Conservation (phyloP, 2,797 vertebrate species). For the Myotis findleyi region DNA sequence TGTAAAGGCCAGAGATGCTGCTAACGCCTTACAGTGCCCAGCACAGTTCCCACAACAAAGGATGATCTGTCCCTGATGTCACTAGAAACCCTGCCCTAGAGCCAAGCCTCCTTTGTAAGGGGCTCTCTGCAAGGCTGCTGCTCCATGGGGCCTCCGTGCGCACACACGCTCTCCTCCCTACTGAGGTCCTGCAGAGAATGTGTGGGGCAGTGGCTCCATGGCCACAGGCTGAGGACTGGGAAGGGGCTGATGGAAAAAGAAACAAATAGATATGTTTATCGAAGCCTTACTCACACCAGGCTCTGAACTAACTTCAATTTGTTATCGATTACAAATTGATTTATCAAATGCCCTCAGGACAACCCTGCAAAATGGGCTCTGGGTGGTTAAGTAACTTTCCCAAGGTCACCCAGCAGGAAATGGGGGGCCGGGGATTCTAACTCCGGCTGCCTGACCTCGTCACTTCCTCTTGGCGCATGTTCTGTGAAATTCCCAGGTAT, state of each 20-base stretch:
- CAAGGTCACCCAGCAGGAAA: neutral
- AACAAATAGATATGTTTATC: neutral
- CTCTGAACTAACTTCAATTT: neutral
- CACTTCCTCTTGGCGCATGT: neutral
- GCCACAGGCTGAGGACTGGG: neutral
- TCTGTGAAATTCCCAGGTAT: neutral
- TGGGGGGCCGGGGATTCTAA: neutral
- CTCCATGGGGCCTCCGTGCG: rapidly evolving
- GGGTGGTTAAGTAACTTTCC: neutral
- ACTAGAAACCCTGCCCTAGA: neutral
- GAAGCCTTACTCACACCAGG: neutral
- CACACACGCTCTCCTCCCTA: neutral
- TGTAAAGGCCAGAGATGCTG: neutral
- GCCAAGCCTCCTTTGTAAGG: neutral
- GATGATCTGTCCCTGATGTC: neutral
- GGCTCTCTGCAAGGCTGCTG: neutral
- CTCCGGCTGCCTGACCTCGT: neutral
- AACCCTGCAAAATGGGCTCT: neutral
- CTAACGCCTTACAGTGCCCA: neutral
- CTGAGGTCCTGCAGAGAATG: neutral
- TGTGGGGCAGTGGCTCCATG: rapidly evolving
- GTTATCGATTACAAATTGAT: neutral
- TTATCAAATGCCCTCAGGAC: neutral
- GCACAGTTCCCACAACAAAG: neutral
- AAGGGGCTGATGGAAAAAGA: neutral